phyloP scores from a whole-genome alignment of 2,113 vertebrate genomes.

The Saguinus imperator region DNA sequence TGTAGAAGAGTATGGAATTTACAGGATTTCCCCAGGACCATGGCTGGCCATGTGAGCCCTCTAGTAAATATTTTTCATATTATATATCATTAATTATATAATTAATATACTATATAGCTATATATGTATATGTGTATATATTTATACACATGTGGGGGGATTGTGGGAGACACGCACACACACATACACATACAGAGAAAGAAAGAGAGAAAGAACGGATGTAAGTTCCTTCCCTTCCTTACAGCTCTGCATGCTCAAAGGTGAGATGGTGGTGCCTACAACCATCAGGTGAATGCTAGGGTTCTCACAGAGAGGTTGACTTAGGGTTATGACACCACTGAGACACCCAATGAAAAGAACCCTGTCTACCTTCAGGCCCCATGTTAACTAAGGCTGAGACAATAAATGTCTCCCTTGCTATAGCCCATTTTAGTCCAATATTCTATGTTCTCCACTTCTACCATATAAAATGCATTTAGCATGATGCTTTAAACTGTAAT shows the following conservation, averaged over 20 bases:
- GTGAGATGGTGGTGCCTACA: not conserved
- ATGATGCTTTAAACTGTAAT: too few species aligned
- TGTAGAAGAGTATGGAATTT: not conserved
- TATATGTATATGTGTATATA: not conserved
- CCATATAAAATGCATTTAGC: not conserved
- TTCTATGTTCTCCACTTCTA: not conserved
- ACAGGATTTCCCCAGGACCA: not conserved
- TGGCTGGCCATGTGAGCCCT: not conserved
- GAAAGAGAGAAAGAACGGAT: not conserved
- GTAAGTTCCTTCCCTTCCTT: not conserved
- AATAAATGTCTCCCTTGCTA: not conserved
- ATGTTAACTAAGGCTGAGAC: not conserved
- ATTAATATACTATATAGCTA: not conserved
- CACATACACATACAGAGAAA: not conserved
- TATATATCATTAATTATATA: not conserved
- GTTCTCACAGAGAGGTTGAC: not conserved
- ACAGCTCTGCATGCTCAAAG: not conserved
- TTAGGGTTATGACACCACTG: not conserved
- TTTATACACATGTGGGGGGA: not conserved
- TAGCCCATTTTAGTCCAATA: not conserved
- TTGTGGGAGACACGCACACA: not conserved
- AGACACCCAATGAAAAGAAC: not conserved
- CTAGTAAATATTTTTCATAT: not conserved
- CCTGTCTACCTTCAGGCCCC: not conserved
- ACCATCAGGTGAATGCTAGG: not conserved